Base-by-base conservation (phyloP, 2,888 invertebrate species). In the Archips crataeganus region DNA sequence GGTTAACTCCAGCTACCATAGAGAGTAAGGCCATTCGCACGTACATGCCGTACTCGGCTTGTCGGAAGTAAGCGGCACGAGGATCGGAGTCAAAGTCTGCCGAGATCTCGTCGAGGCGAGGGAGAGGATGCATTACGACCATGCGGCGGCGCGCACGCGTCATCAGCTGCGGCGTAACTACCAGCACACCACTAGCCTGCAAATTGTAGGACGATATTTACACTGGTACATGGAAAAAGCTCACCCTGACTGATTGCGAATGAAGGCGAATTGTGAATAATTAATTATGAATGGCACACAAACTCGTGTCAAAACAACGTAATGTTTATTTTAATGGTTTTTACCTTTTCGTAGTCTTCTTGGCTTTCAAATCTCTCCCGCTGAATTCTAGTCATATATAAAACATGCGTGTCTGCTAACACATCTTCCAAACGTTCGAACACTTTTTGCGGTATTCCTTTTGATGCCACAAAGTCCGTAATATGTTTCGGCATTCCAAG, bases 351-450 rank as follows among this genome's bases (percentile, higher is more conserved):
- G 88, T 99, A 99, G 82, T 98, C 98, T 76, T 97, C 97, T 82
- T 97, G 95, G 49, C 96, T 96, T 8, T 95, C 88, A 88, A 99
- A 99, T 81, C 99, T 95, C 91, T 99, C 99, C 62, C 97, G 96
- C 89, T 99, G 99, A 81, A 99, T 99, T 80, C 99, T 96, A 0
- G 99, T 99, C 98, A 99, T 98, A 87, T 99, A 99, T 45, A 99
- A 94, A 0, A 99, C 99, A 91, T 99, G 99, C 0, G 99, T 99
- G 76, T 98, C 98, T 0, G 97, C 97, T 47, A 99, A 92, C 2
- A 98, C 98, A 74, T 97, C 97, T 87, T 99, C 98, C 77, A 99
- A 94, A 23, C 94, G 95, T n/a, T 91, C 90, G 80, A 95, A 96
- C 66, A 96, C 95, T 83, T 96, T 95, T 92, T 99, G 99, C 6